phyloP scores from a whole-genome alignment of 2,888 invertebrate species.

The Leuctra nigra region DNA sequence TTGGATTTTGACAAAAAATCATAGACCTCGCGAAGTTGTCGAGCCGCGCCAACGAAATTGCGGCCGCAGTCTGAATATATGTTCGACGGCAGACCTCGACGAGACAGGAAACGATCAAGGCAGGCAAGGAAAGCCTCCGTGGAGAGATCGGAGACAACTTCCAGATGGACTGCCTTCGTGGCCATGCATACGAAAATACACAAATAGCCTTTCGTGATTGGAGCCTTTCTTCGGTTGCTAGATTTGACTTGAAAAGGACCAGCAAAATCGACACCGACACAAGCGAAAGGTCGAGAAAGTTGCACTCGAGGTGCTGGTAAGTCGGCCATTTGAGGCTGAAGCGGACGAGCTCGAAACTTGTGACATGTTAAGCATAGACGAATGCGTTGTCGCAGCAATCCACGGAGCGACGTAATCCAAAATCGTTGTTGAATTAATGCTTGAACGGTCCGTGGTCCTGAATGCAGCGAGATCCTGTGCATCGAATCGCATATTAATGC shows the following conservation, averaged over 20 bases:
- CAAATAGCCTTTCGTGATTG: conserved; percentile 29
- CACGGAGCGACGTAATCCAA: background rate
- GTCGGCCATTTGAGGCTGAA: background rate
- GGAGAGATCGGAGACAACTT: conserved; percentile 29
- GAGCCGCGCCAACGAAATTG: too few relatives aligned
- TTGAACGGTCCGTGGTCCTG: background rate
- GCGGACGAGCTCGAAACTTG: background rate
- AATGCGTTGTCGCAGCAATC: background rate
- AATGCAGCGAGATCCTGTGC: too few relatives aligned
- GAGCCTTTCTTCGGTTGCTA: conserved; percentile 22
- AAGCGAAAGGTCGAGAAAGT: background rate
- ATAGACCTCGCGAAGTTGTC: too few relatives aligned
- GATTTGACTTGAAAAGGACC: conserved; percentile 17
- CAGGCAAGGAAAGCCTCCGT: conserved; percentile 30
- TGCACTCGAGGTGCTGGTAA: background rate
- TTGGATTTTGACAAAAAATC: too few relatives aligned
- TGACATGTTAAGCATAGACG: background rate
- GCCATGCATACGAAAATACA: conserved; percentile 27
- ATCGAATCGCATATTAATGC: too few relatives aligned
- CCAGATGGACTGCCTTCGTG: conserved; percentile 28
- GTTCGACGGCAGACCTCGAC: conserved; percentile 29
- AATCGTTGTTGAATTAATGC: background rate
- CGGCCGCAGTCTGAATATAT: conserved; percentile 33
- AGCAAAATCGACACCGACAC: conserved; percentile 1
- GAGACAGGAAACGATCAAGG: conserved; percentile 27